phyloP scores from a whole-genome alignment of 2,888 invertebrate species.

The Phalangium opilio region DNA sequence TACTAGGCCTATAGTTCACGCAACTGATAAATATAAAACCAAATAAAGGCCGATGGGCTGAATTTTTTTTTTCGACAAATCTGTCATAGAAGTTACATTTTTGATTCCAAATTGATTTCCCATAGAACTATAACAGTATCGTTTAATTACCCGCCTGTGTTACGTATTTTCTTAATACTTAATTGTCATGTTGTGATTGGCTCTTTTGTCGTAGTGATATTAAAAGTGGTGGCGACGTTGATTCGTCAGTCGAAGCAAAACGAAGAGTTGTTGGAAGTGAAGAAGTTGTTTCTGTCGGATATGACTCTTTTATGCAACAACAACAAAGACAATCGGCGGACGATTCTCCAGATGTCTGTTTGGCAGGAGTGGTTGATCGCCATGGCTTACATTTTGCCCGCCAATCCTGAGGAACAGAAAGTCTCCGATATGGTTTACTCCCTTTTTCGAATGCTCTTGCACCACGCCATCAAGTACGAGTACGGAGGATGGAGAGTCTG shows the following conservation, averaged over 20 bases:
- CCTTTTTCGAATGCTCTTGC: conserved; percentile 87
- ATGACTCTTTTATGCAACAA: conserved; percentile 96
- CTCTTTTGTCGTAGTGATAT: conserved; percentile 52
- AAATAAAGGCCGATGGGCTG: too few relatives aligned
- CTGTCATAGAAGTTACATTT: too few relatives aligned
- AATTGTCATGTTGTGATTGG: too few relatives aligned
- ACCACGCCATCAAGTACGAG: conserved; percentile 97
- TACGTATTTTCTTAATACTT: too few relatives aligned
- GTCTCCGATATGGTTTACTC: conserved; percentile 97
- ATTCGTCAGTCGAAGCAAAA: conserved; percentile 92
- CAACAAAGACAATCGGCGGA: conserved; percentile 83
- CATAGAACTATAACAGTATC: too few relatives aligned
- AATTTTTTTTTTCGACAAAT: too few relatives aligned
- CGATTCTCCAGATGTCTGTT: conserved; percentile 95
- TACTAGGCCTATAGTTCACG: too few relatives aligned
- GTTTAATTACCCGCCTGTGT: too few relatives aligned
- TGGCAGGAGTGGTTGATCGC: conserved; percentile 99
- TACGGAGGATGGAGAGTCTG: conserved; percentile 99
- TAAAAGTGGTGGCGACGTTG: conserved; percentile 95
- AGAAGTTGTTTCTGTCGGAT: conserved; percentile 90
- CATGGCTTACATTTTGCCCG: conserved; percentile 94
- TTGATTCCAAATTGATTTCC: too few relatives aligned
- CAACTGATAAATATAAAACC: too few relatives aligned
- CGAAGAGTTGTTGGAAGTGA: conserved; percentile 76
- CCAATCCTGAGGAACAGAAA: conserved; percentile 84